phyloP scores from a whole-genome alignment of 2,888 invertebrate genomes.

The Ditula angustiorana region DNA sequence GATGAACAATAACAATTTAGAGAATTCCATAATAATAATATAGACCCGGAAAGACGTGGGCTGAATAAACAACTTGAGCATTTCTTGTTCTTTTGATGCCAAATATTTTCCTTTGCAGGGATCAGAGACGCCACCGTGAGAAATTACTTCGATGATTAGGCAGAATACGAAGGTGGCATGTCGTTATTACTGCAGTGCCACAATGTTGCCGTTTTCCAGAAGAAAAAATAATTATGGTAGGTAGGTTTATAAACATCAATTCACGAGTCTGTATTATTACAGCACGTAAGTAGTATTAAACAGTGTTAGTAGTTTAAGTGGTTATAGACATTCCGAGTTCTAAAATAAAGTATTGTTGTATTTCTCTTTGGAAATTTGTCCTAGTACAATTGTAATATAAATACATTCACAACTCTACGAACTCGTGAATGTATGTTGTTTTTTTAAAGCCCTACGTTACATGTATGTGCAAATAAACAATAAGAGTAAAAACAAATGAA shows the following conservation, averaged over 20 bases:
- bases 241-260: too few species aligned
- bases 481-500: neutral
- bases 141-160: constrained; percentile 45
- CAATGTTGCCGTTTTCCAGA: constrained; percentile 1
- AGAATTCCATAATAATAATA: constrained; percentile 8
- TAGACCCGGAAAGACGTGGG: constrained; percentile 11
- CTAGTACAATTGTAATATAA: too few species aligned
- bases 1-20: constrained; percentile 13
- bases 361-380: too few species aligned
- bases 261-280: too few species aligned
- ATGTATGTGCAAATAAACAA: too few species aligned
- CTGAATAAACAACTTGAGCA: constrained; percentile 24
- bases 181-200: neutral
- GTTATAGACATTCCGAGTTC: too few species aligned
- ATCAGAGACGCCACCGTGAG: constrained; percentile 42
- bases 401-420: too few species aligned
- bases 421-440: too few species aligned
- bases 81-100: constrained; percentile 34
- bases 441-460: too few species aligned
- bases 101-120: constrained; percentile 36
- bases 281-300: too few species aligned
- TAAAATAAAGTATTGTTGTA: too few species aligned
- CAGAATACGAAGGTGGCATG: constrained; percentile 35
- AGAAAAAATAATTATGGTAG: neutral
- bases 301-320: too few species aligned